A percentile compares a stretch with the other conserved stretches of the same genome.
Evolutionary conservation across 1,140 invertebrate species (phyloP).

Genomic region (Drosophila navojoa): DNA sequence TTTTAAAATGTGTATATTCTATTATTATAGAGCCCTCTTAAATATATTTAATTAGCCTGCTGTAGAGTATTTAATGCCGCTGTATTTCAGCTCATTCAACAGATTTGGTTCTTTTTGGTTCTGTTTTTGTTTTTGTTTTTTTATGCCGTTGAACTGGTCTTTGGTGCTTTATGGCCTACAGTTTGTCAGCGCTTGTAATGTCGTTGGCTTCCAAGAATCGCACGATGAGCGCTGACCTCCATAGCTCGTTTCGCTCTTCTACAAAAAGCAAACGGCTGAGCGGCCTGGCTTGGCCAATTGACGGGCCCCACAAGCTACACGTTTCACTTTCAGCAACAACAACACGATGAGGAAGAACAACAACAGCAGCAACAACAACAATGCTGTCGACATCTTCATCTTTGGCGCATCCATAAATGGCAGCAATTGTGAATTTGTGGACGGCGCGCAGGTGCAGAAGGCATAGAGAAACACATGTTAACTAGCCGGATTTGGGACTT

Average conservation of each 20-base stretch:
- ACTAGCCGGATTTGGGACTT: conserved; percentile 43
- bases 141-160: conserved; percentile 48
- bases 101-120: conserved; percentile 4
- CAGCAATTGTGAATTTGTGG: conserved; percentile 72
- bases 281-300: conserved; percentile 32
- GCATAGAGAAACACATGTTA: conserved; percentile 73
- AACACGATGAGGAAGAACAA: conserved; percentile 22
- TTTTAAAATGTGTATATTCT: too few relatives aligned
- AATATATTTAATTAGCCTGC: background rate
- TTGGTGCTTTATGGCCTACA: conserved; percentile 75
- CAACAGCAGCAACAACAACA: conserved; percentile 31
- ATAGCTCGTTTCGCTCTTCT: conserved; percentile 36
- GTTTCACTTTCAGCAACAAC: conserved; percentile 67
- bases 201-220: conserved; percentile 64
- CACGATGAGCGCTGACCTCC: conserved; percentile 61
- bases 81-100: background rate
- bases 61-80: background rate
- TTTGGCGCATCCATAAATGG: conserved; percentile 69
- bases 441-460: conserved; percentile 58
- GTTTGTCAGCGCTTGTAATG: conserved; percentile 59
- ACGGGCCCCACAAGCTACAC: conserved; percentile 53
- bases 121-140: conserved; percentile 4
- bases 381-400: conserved; percentile 73
- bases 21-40: background rate
- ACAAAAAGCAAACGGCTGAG: conserved; percentile 8